These are phyloP conservation scores for Rhinolophus sinicus DNA, from an alignment of 2,113 vertebrate genomes.

Conservation along the genomic window DNA sequence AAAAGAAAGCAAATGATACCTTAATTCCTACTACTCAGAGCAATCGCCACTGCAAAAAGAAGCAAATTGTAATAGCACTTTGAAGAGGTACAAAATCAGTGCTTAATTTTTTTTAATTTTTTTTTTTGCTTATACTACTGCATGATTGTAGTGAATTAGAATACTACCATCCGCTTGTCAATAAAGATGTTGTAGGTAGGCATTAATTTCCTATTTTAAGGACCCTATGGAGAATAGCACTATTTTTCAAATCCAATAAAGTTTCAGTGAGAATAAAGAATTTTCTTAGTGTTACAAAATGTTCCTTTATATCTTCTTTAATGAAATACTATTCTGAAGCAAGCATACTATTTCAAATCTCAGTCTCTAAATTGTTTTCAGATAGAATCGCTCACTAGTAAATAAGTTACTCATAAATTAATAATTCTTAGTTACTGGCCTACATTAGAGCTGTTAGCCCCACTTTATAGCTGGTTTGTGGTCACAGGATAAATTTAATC, in stretches of 20 bases:
- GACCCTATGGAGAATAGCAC: background rate
- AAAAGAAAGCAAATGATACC: background rate
- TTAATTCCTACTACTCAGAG: background rate
- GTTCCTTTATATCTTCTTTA: background rate
- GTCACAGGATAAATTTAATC: background rate
- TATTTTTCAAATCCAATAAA: background rate
- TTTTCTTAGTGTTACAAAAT: background rate
- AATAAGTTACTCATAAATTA: background rate
- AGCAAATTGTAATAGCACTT: background rate
- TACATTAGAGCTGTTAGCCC: background rate
- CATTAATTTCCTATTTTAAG: background rate
- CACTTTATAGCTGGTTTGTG: background rate
- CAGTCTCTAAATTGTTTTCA: background rate
- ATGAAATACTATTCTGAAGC: background rate
- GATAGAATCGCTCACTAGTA: background rate
- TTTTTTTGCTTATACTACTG: background rate
- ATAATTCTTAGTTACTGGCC: background rate
- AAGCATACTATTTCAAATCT: background rate
- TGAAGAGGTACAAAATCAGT: background rate
- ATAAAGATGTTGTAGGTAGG: background rate
- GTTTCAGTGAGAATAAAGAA: background rate
- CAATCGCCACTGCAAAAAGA: background rate
- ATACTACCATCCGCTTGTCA: background rate
- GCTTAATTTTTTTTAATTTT: background rate
- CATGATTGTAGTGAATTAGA: background rate